Percentiles rank a stretch among this genome's conserved stretches.
These are phyloP conservation scores for Sinohyriopsis cumingii DNA, from an alignment of 2,888 invertebrate species.

Conservation along the genomic window DNA sequence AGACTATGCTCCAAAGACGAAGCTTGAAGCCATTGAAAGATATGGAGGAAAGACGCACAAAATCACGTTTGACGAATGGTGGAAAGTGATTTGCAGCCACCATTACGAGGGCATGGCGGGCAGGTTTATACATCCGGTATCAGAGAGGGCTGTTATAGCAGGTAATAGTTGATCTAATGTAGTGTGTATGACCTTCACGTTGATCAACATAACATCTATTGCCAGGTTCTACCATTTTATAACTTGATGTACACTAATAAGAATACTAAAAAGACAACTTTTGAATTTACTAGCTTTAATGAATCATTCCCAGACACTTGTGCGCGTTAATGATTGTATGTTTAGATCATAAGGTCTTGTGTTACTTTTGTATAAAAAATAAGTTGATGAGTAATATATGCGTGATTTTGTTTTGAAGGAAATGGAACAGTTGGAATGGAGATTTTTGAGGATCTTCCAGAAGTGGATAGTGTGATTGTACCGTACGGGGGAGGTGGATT, in stretches of 20 bases:
- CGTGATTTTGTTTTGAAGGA: conserved; percentile 39
- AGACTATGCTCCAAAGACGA: conserved; percentile 57
- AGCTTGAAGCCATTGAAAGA: conserved; percentile 44
- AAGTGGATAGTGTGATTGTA: conserved; percentile 63
- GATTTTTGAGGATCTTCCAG: conserved; percentile 65
- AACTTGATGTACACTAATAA: no score
- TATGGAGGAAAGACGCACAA: conserved; percentile 51
- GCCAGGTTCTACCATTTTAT: no score
- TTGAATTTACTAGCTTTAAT: background rate
- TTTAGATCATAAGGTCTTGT: background rate
- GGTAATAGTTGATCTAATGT: conserved; percentile 44
- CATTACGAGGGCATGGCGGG: conserved; percentile 50
- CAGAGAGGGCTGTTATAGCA: conserved; percentile 61
- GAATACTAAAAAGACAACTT: no score
- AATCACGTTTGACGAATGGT: conserved; percentile 63
- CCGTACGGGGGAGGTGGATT: conserved; percentile 68
- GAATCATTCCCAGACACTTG: background rate
- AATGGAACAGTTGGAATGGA: conserved; percentile 68
- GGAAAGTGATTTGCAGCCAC: conserved; percentile 54
- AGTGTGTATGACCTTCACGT: background rate
- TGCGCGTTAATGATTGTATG: no score
- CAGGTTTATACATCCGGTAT: conserved; percentile 64
- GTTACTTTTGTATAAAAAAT: background rate
- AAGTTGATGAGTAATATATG: background rate
- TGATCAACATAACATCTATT: no score